These are phyloP conservation scores for Acanthoscelides obtectus DNA, from an alignment of 2,888 invertebrate genomes.

Conservation along the genomic window DNA sequence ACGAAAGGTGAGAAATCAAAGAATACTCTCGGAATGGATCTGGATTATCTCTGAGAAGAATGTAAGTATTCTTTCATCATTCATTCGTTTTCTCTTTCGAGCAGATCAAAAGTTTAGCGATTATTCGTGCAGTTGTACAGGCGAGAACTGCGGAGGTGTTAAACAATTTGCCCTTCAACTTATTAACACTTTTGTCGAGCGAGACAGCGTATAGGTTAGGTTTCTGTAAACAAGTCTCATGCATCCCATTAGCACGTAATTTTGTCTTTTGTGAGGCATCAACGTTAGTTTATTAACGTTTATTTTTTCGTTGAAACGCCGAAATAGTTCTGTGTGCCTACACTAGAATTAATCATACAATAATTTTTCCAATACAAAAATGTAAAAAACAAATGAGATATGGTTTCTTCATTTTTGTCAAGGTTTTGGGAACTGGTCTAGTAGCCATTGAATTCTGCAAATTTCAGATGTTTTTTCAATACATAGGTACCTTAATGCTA, in stretches of 20 bases:
- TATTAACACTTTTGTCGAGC: conserved; percentile 22
- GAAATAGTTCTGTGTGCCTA: background rate
- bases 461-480: no score
- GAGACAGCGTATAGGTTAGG: conserved; percentile 16
- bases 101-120: background rate
- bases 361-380: no score
- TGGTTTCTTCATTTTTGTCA: no score
- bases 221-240: conserved; percentile 12
- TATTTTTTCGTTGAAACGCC: background rate
- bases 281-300: background rate
- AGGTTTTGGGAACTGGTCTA: no score
- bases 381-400: no score
- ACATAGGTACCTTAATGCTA: no score
- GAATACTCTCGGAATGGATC: conserved; percentile 25
- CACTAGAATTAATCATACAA: no score
- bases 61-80: conserved; percentile 26
- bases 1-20: conserved; percentile 19
- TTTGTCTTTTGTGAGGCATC: background rate
- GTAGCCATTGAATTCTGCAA: no score
- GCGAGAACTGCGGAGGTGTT: conserved; percentile 22
- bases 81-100: background rate
- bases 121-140: background rate
- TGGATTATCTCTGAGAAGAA: conserved; percentile 34
- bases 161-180: conserved; percentile 41
- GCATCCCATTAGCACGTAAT: conserved; percentile 4